Conservation (phyloP, 2,797 vertebrate genomes). For the Mastacembelus armatus region DNA sequence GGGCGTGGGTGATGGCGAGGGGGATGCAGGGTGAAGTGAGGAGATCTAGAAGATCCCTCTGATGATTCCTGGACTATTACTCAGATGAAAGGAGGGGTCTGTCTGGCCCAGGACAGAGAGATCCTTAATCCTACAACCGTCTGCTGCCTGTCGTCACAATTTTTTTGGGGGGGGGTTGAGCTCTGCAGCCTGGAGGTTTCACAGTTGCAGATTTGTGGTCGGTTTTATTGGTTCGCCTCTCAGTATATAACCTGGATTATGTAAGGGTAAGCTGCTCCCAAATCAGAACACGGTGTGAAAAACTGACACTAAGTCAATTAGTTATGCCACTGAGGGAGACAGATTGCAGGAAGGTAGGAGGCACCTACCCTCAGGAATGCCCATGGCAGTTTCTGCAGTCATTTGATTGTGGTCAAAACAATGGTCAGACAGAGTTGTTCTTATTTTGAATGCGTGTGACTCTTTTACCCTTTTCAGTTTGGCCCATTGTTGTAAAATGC, state of each 20-base stretch:
- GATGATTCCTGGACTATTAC: slow-evolving; percentile 16
- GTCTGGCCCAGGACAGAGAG: slow-evolving; percentile 61
- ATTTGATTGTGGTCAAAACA: slow-evolving; percentile 61
- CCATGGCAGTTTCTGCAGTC: slow-evolving; percentile 40
- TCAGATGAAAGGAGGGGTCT: slow-evolving; percentile 30
- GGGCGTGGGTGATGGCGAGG: slow-evolving; percentile 37
- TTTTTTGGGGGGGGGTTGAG: too few species aligned
- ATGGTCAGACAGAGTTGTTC: slow-evolving; percentile 57
- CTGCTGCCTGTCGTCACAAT: slow-evolving; percentile 58
- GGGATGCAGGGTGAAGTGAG: slow-evolving; percentile 19
- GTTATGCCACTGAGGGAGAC: slow-evolving; percentile 36
- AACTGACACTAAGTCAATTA: slow-evolving; percentile 59
- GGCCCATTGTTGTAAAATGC: slow-evolving; percentile 2
- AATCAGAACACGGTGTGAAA: slow-evolving; percentile 48
- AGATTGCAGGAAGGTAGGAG: slow-evolving; percentile 54
- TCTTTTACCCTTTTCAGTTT: slow-evolving; percentile 38
- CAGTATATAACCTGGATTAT: slow-evolving; percentile 14
- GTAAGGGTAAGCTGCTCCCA: slow-evolving; percentile 46
- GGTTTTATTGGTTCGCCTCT: slow-evolving; percentile 32
- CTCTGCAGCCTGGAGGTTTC: slow-evolving; percentile 8
- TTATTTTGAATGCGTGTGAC: slow-evolving; percentile 48
- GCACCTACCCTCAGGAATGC: slow-evolving; percentile 61
- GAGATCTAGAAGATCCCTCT: slow-evolving; percentile 18
- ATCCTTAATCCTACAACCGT: slow-evolving; percentile 77
- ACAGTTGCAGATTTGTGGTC: slow-evolving; percentile 45